Base-by-base conservation (phyloP, 2,113 vertebrate species). In the Coptodon bakossiorum region DNA sequence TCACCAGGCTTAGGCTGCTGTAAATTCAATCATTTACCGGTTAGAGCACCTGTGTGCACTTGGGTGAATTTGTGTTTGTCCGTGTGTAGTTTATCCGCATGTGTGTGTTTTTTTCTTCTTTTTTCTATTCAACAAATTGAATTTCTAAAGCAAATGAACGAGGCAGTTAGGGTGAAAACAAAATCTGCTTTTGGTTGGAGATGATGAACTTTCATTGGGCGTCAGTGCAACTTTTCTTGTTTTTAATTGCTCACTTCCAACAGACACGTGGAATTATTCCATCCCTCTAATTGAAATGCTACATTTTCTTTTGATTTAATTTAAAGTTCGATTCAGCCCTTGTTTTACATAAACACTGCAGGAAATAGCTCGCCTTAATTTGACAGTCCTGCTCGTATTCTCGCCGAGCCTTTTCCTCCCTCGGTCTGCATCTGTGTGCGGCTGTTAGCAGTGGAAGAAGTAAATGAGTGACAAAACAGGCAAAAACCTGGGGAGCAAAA, bases 21-120 rank as follows among this genome's bases (percentile, higher is more conserved):
- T 92, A 90, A 94, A 95, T 95, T 94, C 84, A 94, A 94, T 95
- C 88, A 94, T 87, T 88, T 90, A 78, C 84, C 13, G 52, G 87
- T 92, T 88, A 86, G 83, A 92, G 80, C 93, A 95, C 92, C 91
- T 93, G 90, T 92, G 91, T 93, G 93, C 89, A 53, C 53, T 83
- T 87, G 52, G 79, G 40, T 79, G 78, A 83, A 63, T 82, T 9
- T 86, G 71, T 92, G 82, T 91, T 78, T 87, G 45, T 89, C 54
- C 81, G 29, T 86, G 83, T 87, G 68, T 19, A 36, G 10, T 66
- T 86, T 80, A 53, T 80, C 5, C 9, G 6, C 6, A 5, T 81
- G 34, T 82, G 57, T 50, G 22, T 59, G n/a, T 3, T 5, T 79
- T 66, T 22, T 36, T 3, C 2, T 24, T n/a, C 24, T 81, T 73